phyloP scores from a whole-genome alignment of 2,113 vertebrate species.

The Copsychus sechellarum region DNA sequence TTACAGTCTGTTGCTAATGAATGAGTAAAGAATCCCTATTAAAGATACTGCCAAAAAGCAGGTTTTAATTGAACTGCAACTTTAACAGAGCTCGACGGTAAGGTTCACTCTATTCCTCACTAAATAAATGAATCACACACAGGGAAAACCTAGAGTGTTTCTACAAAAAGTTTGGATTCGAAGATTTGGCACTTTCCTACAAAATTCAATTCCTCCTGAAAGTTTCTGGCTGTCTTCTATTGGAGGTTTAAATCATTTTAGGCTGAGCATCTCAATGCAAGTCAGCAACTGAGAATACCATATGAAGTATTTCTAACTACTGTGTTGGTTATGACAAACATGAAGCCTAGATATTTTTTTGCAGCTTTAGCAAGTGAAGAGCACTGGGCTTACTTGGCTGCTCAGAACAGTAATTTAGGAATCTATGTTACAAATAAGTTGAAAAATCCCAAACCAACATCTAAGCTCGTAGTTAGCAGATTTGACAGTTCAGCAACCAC shows the following conservation, averaged over 20 bases:
- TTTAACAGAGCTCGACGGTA: not conserved
- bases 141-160: not conserved
- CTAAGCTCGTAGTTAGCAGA: not conserved
- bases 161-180: not conserved
- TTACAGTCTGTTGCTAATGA: rapidly evolving
- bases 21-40: not conserved
- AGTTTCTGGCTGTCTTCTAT: not conserved
- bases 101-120: not conserved
- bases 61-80: not conserved
- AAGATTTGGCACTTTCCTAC: not conserved
- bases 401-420: not conserved
- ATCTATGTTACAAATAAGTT: not conserved
- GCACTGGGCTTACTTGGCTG: not conserved
- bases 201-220: not conserved
- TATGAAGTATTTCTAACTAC: not conserved
- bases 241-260: not conserved
- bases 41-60: not conserved
- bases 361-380: not conserved
- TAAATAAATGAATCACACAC: not conserved
- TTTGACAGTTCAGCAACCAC: not conserved
- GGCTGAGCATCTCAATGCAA: not conserved
- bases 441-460: not conserved
- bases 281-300: not conserved
- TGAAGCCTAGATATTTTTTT: not conserved
- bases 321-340: not conserved